Conservation (phyloP, 2,888 invertebrate genomes). For the Leucophenga montana region DNA sequence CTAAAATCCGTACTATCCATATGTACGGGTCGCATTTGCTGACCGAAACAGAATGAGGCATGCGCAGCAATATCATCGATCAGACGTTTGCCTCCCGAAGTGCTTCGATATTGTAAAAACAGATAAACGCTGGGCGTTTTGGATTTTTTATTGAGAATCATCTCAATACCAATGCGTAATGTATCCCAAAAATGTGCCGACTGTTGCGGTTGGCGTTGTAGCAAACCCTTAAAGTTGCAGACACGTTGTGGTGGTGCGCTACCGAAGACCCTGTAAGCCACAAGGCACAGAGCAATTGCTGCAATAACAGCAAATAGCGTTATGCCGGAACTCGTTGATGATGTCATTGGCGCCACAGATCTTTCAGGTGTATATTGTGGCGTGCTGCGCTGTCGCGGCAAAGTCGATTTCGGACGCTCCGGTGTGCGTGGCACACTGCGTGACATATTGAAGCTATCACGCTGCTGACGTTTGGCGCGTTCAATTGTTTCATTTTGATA, state of each 20-base stretch:
- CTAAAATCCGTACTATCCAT: slow-evolving; percentile 58
- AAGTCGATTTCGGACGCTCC: neutral
- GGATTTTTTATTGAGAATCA: slow-evolving; percentile 54
- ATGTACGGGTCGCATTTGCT: slow-evolving; percentile 44
- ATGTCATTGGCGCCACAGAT: neutral
- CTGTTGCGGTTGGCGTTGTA: slow-evolving; percentile 47
- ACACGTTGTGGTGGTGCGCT: neutral
- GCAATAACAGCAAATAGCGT: neutral
- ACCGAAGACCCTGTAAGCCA: neutral
- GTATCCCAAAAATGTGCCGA: slow-evolving; percentile 50
- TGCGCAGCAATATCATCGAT: neutral
- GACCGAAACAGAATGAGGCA: slow-evolving; percentile 17
- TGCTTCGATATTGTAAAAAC: slow-evolving; percentile 53
- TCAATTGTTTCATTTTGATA: too few species aligned
- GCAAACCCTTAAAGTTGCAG: slow-evolving; percentile 44
- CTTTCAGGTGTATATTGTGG: neutral
- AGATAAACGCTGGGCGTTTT: slow-evolving; percentile 60
- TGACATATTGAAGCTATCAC: neutral
- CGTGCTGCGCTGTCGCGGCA: too few species aligned
- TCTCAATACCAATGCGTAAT: slow-evolving; percentile 54
- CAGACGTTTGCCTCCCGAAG: neutral
- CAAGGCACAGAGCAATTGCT: neutral
- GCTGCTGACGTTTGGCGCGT: too few species aligned
- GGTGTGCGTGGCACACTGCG: neutral
- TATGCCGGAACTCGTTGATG: neutral